Evolutionary conservation across 2,888 invertebrate species (phyloP).

Genomic region (Nycteola revayana): DNA sequence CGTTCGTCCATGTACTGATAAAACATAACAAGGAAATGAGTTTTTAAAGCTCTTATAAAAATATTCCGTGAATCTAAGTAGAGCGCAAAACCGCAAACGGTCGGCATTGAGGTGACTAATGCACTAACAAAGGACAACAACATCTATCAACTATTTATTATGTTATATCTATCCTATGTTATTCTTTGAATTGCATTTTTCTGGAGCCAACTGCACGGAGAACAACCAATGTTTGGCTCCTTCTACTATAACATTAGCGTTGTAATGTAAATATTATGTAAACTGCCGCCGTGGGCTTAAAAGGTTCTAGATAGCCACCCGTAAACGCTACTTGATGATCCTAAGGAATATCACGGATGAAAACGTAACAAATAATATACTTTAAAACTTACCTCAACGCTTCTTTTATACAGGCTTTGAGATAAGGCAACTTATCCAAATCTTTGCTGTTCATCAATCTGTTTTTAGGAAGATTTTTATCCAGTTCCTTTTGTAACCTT

Average conservation of each 20-base stretch:
- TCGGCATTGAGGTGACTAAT: conserved; percentile 14
- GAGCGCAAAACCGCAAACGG: conserved; percentile 20
- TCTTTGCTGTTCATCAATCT: conserved; percentile 82
- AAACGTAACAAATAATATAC: background rate
- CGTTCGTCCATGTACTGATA: too few relatives aligned
- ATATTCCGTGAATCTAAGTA: conserved; percentile 8
- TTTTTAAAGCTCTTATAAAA: background rate
- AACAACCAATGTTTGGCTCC: conserved; percentile 21
- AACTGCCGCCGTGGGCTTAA: conserved; percentile 44
- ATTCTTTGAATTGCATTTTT: background rate
- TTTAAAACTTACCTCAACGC: conserved; percentile 82
- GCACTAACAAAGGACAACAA: conserved; percentile 12
- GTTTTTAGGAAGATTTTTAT: conserved; percentile 74
- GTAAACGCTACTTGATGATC: conserved; percentile 14
- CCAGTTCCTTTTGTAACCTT: conserved; percentile 84
- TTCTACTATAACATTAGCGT: conserved; percentile 35
- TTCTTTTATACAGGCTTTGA: conserved; percentile 90
- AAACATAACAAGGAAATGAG: conserved; percentile 1
- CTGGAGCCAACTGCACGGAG: conserved; percentile 1
- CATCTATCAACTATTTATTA: conserved; percentile 4
- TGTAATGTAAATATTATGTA: conserved; percentile 53
- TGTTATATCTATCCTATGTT: background rate
- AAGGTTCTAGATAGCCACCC: conserved; percentile 32
- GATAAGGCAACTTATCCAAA: conserved; percentile 85
- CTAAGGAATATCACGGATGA: conserved; percentile 3